Conservation (phyloP, 2,888 invertebrate genomes). For the Phragmatobia fuliginosa region DNA sequence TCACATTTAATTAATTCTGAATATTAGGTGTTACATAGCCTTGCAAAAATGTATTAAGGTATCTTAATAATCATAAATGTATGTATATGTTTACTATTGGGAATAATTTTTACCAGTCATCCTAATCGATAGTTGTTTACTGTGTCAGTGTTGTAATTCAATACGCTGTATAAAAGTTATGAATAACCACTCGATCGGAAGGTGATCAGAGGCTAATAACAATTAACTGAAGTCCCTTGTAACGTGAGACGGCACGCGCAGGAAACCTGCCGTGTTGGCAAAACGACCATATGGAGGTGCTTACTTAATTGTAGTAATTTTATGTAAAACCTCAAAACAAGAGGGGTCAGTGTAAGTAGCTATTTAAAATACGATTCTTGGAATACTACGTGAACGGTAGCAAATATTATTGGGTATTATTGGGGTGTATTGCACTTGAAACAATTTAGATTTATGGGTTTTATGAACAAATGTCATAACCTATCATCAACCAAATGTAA, state of each 20-base stretch:
- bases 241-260: conserved; percentile 72
- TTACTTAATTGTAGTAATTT: conserved; percentile 51
- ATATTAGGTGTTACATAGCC: background rate
- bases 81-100: background rate
- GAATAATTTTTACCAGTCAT: background rate
- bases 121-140: conserved; percentile 5
- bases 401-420: no score
- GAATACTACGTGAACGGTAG: conserved; percentile 1
- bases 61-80: background rate
- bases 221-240: conserved; percentile 80
- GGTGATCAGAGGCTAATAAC: conserved; percentile 67
- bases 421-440: background rate
- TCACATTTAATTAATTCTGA: no score
- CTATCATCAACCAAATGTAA: background rate
- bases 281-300: conserved; percentile 72
- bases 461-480: background rate
- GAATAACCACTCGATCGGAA: conserved; percentile 55
- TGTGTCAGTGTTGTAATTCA: conserved; percentile 57
- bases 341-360: conserved; percentile 32
- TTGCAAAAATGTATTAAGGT: background rate
- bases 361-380: conserved; percentile 25
- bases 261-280: conserved; percentile 65
- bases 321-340: conserved; percentile 51
- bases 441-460: background rate
- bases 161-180: conserved; percentile 64